Evolutionary conservation across 2,113 vertebrate genomes (phyloP).

Genomic region (Laticauda colubrina): DNA sequence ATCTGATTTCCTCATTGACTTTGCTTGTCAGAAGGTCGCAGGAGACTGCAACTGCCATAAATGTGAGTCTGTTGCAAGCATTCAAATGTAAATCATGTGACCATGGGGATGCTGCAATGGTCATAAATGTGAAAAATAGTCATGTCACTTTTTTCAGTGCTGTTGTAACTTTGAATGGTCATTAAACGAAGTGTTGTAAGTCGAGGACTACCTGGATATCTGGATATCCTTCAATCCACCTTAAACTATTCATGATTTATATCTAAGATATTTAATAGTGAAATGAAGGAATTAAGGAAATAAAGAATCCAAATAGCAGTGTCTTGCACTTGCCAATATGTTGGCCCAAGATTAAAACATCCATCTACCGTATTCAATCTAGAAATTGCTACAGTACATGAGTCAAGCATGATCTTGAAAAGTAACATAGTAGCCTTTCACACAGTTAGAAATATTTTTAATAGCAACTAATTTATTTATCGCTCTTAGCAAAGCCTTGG

Average conservation of each 20-base stretch:
- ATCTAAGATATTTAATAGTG: not conserved
- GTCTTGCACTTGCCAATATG: not conserved
- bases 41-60: too few relatives aligned
- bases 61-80: too few relatives aligned
- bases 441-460: slow-evolving; percentile 16
- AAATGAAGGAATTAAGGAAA: not conserved
- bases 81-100: too few relatives aligned
- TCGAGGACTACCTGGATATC: too few relatives aligned
- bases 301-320: not conserved
- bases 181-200: too few relatives aligned
- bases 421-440: not conserved
- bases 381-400: not conserved
- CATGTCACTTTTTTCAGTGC: too few relatives aligned
- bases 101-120: too few relatives aligned
- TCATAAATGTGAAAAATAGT: too few relatives aligned
- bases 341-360: not conserved
- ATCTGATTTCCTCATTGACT: too few relatives aligned
- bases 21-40: too few relatives aligned
- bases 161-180: too few relatives aligned
- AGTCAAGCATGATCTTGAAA: not conserved
- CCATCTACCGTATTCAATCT: not conserved
- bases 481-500: slow-evolving; percentile 44
- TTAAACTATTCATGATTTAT: not conserved
- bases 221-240: not conserved
- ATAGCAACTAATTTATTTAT: slow-evolving; percentile 49